These are phyloP conservation scores for Sepioteuthis lessoniana DNA, from an alignment of 2,888 invertebrate genomes.

Conservation along the genomic window DNA sequence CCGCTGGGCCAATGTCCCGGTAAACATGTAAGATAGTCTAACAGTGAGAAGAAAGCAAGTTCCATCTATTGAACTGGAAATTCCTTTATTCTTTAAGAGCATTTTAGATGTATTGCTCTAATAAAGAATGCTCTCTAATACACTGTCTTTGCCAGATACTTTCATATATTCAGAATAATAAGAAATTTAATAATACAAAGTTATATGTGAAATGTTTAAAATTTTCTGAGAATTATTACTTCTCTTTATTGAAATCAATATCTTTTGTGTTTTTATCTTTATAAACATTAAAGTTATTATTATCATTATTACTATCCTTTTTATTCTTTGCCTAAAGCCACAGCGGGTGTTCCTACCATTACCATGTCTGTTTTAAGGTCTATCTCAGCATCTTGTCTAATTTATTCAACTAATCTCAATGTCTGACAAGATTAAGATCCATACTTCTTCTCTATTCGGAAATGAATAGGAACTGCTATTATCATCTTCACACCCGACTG, in stretches of 20 bases:
- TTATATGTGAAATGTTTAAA: background rate
- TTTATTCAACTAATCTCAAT: background rate
- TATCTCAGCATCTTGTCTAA: conserved; percentile 23
- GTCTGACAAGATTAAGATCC: background rate
- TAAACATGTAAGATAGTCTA: too few species aligned
- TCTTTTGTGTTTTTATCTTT: background rate
- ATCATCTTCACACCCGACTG: background rate
- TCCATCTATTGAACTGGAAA: too few species aligned
- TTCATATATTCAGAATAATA: too few species aligned
- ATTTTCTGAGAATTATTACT: background rate
- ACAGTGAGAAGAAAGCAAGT: too few species aligned
- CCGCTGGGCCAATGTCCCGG: too few species aligned
- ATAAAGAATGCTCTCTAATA: too few species aligned
- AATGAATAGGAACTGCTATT: background rate
- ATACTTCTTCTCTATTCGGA: background rate
- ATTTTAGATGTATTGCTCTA: too few species aligned
- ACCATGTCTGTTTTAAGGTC: background rate
- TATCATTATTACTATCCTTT: background rate
- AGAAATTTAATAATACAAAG: too few species aligned
- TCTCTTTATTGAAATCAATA: background rate
- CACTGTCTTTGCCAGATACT: too few species aligned
- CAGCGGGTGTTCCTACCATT: background rate
- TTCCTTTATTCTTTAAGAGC: too few species aligned
- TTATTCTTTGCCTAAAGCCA: background rate
- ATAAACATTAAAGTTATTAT: background rate